Base-by-base conservation (phyloP, 2,797 vertebrate genomes). In the Epinephelus malabaricus region DNA sequence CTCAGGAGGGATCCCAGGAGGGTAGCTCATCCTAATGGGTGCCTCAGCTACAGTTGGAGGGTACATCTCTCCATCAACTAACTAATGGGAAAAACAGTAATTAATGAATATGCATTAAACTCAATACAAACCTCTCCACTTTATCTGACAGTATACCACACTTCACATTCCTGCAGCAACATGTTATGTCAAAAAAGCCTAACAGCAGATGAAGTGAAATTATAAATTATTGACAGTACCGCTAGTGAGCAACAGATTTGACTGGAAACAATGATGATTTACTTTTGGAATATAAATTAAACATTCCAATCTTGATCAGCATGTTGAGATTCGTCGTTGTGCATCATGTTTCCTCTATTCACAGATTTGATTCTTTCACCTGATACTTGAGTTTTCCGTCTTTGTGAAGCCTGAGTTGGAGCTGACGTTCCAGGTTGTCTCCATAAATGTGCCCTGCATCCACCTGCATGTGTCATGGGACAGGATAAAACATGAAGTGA, bases 351-450 rank as follows among this genome's bases (percentile, higher is more conserved):
- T 47, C 50, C 47, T 68, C 18, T 53, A 2, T 0, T 43, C 7
- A 18, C 2, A 38, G 34, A 18, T 56, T 40, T n/a, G 19, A 43
- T 27, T 60, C 10, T 14, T 43, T 87, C 47, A 99, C 98, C 97
- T 99, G 97, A 90, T 97, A 98, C 86, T 99, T 99, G 78, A 99
- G 87, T 87, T 99, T 99, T 63, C 98, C 98, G 0, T 98, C 97
- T 82, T 90, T 95, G 77, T 96, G 97, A 81, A 98, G 96, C 15
- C 98, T 92, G 49, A 99, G 96, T 10, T 93, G 70, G 27, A 97
- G 95, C 90, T 99, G 98, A 1, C 98, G 96, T 43, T 95, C 86
- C 86, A 99, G 90, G 80, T 80, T 97, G 92, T 97, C 97, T 85
- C 98, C 98, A 0, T 99, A 99, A 76, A 99, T 23, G 82, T 99